Conservation (phyloP, 2,113 vertebrate species). For the Planiliza haematocheilus region DNA sequence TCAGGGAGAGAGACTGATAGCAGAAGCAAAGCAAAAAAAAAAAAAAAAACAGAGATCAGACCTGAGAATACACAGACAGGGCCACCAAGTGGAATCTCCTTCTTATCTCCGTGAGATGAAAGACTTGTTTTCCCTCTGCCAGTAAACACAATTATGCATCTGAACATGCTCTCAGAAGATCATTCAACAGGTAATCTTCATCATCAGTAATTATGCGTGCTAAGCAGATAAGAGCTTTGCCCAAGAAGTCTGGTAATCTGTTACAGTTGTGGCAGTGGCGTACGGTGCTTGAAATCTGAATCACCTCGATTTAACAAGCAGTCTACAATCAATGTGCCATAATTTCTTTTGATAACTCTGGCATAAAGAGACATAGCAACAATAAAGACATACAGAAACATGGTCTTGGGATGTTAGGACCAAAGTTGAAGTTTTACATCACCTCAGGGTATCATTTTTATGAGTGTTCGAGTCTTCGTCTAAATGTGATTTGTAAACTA, state of each 20-base stretch:
- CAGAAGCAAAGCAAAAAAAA: constrained; percentile 51
- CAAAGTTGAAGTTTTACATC: background rate
- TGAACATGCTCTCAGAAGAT: constrained; percentile 68
- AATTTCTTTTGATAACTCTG: constrained; percentile 6
- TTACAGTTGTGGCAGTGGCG: constrained; percentile 26
- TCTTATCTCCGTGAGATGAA: constrained; percentile 76
- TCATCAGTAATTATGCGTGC: constrained; percentile 71
- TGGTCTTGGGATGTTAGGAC: background rate
- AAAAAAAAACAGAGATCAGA: no score
- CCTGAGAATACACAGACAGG: constrained; percentile 61
- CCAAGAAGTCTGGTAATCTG: constrained; percentile 41
- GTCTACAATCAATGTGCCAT: background rate
- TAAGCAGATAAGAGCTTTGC: constrained; percentile 62
- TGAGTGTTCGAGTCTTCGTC: background rate
- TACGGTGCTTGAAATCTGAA: constrained; percentile 28
- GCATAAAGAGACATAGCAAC: background rate
- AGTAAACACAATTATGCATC: constrained; percentile 77
- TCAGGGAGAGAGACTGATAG: constrained; percentile 33
- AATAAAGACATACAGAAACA: background rate
- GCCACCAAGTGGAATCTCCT: constrained; percentile 64
- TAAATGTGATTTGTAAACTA: constrained; percentile 20
- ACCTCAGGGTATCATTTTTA: background rate
- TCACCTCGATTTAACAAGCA: constrained; percentile 15
- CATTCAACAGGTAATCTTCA: constrained; percentile 70
- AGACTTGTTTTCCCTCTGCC: constrained; percentile 67